A percentile compares a stretch with the other conserved stretches of the same genome.
These are phyloP conservation scores for Xestia xanthographa DNA, from an alignment of 2,888 invertebrate genomes.

Conservation along the genomic window DNA sequence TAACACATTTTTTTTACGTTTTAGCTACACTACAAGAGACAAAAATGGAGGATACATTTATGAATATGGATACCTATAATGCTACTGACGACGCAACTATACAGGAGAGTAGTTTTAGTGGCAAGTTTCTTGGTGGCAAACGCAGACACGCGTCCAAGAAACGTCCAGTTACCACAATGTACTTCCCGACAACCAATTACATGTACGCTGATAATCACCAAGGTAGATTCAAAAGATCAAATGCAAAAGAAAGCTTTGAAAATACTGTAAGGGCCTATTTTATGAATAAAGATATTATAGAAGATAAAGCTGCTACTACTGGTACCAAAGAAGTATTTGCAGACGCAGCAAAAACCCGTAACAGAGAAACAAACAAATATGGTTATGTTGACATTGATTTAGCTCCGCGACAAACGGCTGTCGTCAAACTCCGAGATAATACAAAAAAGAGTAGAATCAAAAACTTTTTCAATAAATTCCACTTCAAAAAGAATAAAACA, in stretches of 20 bases:
- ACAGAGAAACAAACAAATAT: slow-evolving; percentile 54
- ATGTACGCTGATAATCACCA: neutral
- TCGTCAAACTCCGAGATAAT: slow-evolving; percentile 66
- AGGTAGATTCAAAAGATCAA: slow-evolving; percentile 31
- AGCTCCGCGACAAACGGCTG: slow-evolving; percentile 71
- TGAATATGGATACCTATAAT: neutral
- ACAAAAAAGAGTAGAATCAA: slow-evolving; percentile 64
- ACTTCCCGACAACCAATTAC: neutral
- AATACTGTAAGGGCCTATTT: slow-evolving; percentile 22
- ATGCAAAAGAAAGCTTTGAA: slow-evolving; percentile 14
- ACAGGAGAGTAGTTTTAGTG: slow-evolving; percentile 26
- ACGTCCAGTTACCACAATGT: neutral
- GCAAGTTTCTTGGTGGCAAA: slow-evolving; percentile 46
- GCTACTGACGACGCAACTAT: neutral
- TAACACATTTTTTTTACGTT: neutral
- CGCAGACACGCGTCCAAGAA: slow-evolving; percentile 19
- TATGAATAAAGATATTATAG: slow-evolving; percentile 21
- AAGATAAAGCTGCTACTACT: slow-evolving; percentile 41
- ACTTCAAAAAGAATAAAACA: slow-evolving; percentile 59
- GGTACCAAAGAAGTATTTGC: slow-evolving; percentile 10
- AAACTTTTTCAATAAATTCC: slow-evolving; percentile 70
- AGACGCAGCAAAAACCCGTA: neutral
- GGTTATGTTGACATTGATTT: slow-evolving; percentile 74
- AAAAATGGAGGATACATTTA: neutral
- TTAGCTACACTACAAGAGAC: neutral